Evolutionary conservation across 2,888 invertebrate species (phyloP).

Genomic region (Melinaea menophilus): DNA sequence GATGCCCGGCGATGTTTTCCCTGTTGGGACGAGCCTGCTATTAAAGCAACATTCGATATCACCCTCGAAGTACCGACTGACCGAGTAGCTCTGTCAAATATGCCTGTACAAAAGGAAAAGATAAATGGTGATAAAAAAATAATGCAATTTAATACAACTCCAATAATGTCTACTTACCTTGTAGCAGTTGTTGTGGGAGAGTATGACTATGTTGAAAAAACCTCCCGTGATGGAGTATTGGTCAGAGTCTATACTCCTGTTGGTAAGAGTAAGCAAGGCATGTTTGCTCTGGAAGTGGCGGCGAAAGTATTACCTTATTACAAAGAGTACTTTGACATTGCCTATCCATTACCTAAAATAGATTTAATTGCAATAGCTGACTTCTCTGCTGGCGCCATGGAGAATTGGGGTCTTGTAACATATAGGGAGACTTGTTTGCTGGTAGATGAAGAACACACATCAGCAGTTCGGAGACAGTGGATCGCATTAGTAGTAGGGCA

Average conservation of each 20-base stretch:
- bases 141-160: slow-evolving; percentile 88
- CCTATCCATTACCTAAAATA: slow-evolving; percentile 97
- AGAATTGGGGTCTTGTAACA: slow-evolving; percentile 98
- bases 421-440: slow-evolving; percentile 94
- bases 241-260: slow-evolving; percentile 92
- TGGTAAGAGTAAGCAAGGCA: slow-evolving; percentile 94
- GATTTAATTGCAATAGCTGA: slow-evolving; percentile 98
- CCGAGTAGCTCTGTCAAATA: slow-evolving; percentile 94
- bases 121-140: slow-evolving; percentile 69
- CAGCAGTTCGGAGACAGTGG: slow-evolving; percentile 88
- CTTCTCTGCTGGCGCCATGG: slow-evolving; percentile 97
- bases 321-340: slow-evolving; percentile 95
- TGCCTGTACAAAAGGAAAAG: slow-evolving; percentile 82
- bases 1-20: slow-evolving; percentile 96
- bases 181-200: slow-evolving; percentile 97
- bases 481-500: slow-evolving; percentile 94
- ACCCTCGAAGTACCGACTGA: slow-evolving; percentile 88
- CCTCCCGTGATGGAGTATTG: slow-evolving; percentile 87
- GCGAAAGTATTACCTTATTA: slow-evolving; percentile 95
- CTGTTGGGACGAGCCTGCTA: slow-evolving; percentile 98
- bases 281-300: slow-evolving; percentile 95
- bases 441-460: slow-evolving; percentile 93
- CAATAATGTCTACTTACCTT: slow-evolving; percentile 96
- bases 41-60: slow-evolving; percentile 96
- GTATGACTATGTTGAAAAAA: slow-evolving; percentile 94